Base-by-base conservation (phyloP, 2,797 vertebrate genomes). In the Naso thynnoides region DNA sequence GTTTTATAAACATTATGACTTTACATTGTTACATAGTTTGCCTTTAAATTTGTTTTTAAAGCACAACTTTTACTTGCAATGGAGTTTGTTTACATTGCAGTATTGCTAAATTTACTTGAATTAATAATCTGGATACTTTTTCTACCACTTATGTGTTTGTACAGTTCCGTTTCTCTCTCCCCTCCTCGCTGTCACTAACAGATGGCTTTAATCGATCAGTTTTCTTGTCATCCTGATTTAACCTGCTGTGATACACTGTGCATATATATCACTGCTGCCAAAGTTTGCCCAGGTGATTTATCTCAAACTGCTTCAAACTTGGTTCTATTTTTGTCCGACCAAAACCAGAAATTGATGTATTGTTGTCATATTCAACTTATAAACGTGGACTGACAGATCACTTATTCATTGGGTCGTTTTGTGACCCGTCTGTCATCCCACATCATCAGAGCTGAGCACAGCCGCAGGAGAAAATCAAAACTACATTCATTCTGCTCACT, bases 391-490 rank as follows among this genome's bases (percentile, higher is more conserved):
- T 50, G 47, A 76, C 52, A 19, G 54, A 53, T 56, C 64, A 23
- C 13, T 71, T 47, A 29, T 49, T 80, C 67, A 23, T 8, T 27
- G 42, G 52, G 39, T 39, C 42, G 11, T 36, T 24, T n/a, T 36
- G n/a, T 65, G 41, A 48, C 64, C 48, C 1, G 31, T 60, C 59
- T 57, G 69, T 71, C 55, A 64, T 62, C 52, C 41, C 24, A 10
- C 58, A 36, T 70, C 31, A 26, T 59, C 41, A 50, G n/a, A 47
- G 53, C 65, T n/a, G 19, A 18, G 45, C 41, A 39, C 6, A 1
- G 53, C 71, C 0, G 8, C 58, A 58, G 69, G 78, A 44, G 45
- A 45, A 39, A 49, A 57, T 72, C 62, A 4, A 53, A 86, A 39
- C 15, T 19, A 53, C 26, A 72, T 79, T 4, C 36, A 56, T 65